Evolutionary conservation across 2,888 invertebrate genomes (phyloP).

Genomic region (Lasiommata megera): DNA sequence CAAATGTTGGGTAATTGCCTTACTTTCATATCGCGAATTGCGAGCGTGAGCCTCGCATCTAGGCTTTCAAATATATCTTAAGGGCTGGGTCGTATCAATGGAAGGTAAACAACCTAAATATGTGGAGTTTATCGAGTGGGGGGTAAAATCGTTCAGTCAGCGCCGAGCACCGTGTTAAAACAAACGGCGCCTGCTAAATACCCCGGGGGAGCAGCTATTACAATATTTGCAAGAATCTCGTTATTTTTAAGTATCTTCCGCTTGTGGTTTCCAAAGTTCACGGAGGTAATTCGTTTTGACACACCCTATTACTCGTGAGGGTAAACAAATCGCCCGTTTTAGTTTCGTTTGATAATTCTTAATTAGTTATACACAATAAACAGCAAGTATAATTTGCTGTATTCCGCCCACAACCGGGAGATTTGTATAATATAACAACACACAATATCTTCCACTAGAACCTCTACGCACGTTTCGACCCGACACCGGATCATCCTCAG

Average conservation of each 20-base stretch:
- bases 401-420: too few species aligned
- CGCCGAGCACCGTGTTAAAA: slow-evolving; percentile 64
- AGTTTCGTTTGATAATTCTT: too few species aligned
- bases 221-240: slow-evolving; percentile 79
- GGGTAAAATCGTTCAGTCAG: slow-evolving; percentile 49
- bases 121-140: slow-evolving; percentile 46
- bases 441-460: too few species aligned
- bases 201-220: slow-evolving; percentile 53
- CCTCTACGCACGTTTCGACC: too few species aligned
- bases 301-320: neutral
- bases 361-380: too few species aligned
- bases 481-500: too few species aligned
- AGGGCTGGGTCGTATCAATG: slow-evolving; percentile 52
- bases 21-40: neutral
- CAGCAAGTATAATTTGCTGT: too few species aligned
- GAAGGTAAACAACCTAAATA: slow-evolving; percentile 49
- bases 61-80: neutral
- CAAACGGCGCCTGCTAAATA: slow-evolving; percentile 46
- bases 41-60: neutral
- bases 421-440: too few species aligned
- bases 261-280: slow-evolving; percentile 58
- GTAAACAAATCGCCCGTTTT: too few species aligned
- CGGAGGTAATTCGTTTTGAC: neutral
- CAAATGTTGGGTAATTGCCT: neutral
- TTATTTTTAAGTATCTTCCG: slow-evolving; percentile 79